These are phyloP conservation scores for Myotis daubentonii DNA, from an alignment of 2,797 vertebrate genomes.

Conservation along the genomic window DNA sequence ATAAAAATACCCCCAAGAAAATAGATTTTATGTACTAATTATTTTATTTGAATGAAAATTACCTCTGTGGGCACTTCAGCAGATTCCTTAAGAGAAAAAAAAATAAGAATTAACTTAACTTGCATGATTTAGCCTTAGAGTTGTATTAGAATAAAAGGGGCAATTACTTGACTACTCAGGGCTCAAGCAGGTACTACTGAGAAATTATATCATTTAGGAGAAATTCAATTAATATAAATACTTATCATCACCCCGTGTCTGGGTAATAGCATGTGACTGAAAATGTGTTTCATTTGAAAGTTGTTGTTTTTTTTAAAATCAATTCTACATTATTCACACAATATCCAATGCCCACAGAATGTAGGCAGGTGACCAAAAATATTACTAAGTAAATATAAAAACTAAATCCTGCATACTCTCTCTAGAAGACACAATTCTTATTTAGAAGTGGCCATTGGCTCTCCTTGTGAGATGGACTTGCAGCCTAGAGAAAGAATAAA, in stretches of 20 bases:
- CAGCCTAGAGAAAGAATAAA: not conserved
- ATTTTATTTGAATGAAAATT: conserved; percentile 8
- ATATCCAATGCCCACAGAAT: not conserved
- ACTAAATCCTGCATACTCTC: not conserved
- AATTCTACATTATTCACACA: not conserved
- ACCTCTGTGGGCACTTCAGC: not conserved
- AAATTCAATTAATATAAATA: not conserved
- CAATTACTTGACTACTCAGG: not conserved
- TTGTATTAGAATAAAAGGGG: not conserved
- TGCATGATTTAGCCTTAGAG: not conserved
- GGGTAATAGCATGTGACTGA: not conserved
- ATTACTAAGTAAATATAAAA: not conserved
- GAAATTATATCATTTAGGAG: not conserved
- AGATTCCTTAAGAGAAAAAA: conserved; percentile 36
- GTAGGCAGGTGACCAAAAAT: not conserved
- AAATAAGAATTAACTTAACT: conserved; percentile 15
- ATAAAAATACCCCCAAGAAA: not conserved
- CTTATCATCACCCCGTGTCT: not conserved
- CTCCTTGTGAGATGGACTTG: not conserved
- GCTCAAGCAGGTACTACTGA: not conserved
- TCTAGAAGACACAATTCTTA: not conserved
- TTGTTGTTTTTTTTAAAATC: too few relatives aligned
- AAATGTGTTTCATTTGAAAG: not conserved
- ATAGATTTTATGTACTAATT: not conserved
- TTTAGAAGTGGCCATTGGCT: not conserved